These are phyloP conservation scores for Cirrhinus mrigala DNA, from an alignment of 2,797 vertebrate genomes.

Conservation along the genomic window DNA sequence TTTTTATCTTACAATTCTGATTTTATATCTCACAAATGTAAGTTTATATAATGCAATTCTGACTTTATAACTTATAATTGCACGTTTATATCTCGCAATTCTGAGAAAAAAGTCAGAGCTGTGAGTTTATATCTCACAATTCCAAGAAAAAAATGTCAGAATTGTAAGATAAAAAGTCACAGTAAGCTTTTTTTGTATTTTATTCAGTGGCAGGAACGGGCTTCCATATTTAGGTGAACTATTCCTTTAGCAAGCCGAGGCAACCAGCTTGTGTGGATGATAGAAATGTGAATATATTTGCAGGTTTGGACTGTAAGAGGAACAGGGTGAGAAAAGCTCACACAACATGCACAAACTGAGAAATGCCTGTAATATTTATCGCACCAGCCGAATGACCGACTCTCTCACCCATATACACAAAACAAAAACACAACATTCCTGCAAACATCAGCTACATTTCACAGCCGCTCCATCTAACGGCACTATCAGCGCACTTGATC, in stretches of 20 bases:
- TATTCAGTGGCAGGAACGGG: too few relatives aligned
- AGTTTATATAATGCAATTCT: too few relatives aligned
- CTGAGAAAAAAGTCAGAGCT: too few relatives aligned
- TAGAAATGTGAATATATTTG: not conserved
- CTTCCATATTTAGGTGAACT: not conserved
- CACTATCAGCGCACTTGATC: conserved; percentile 14
- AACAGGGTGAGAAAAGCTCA: conserved; percentile 26
- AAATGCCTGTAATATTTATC: conserved; percentile 31
- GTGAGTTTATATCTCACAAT: too few relatives aligned
- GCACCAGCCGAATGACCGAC: not conserved
- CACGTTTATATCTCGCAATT: too few relatives aligned
- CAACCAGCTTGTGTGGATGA: not conserved
- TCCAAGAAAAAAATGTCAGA: too few relatives aligned
- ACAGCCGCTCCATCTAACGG: not conserved
- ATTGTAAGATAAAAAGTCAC: too few relatives aligned
- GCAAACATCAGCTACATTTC: conserved; percentile 43
- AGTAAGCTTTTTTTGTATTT: too few relatives aligned
- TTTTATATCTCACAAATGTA: too few relatives aligned
- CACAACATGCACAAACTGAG: not conserved
- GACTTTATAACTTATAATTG: too few relatives aligned
- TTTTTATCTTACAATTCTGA: too few relatives aligned
- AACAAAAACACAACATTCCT: conserved; percentile 27
- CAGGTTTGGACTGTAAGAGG: not conserved
- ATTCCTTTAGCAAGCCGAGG: not conserved
- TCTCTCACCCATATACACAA: conserved; percentile 11